phyloP scores from a whole-genome alignment of 2,797 vertebrate genomes.

The Poeciliopsis paucimaculata region DNA sequence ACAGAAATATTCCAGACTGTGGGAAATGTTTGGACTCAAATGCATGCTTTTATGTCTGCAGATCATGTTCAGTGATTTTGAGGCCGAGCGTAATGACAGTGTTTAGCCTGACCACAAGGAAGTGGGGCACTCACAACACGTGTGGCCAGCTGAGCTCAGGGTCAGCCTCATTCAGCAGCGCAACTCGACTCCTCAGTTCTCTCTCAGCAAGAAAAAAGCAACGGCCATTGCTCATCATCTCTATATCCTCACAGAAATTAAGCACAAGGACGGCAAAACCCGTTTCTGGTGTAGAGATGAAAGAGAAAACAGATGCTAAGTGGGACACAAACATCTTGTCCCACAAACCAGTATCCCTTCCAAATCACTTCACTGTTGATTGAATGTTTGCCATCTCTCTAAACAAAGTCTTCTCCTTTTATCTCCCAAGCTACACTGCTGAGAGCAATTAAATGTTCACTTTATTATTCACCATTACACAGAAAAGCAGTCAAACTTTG shows the following conservation, averaged over 20 bases:
- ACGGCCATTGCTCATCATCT: background rate
- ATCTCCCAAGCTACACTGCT: conserved; percentile 44
- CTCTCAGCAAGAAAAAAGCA: conserved; percentile 1
- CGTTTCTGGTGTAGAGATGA: conserved; percentile 35
- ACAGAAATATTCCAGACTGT: conserved; percentile 75
- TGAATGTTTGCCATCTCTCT: conserved; percentile 70
- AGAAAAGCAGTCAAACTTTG: background rate
- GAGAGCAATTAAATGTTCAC: conserved; percentile 60
- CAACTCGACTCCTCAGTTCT: conserved; percentile 47
- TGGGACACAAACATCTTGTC: conserved; percentile 52
- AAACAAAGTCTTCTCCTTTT: conserved; percentile 58
- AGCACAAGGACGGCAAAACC: conserved; percentile 28
- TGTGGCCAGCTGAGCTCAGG: conserved; percentile 80
- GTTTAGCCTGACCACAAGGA: conserved; percentile 72
- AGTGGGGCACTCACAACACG: conserved; percentile 78
- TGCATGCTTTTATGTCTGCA: conserved; percentile 80
- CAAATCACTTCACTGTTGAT: conserved; percentile 60
- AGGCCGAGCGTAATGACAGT: conserved; percentile 82
- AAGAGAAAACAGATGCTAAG: conserved; percentile 41
- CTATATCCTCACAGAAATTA: conserved; percentile 28
- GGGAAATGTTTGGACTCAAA: conserved; percentile 72
- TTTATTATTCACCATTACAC: conserved; percentile 22
- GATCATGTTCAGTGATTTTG: conserved; percentile 82
- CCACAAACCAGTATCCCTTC: conserved; percentile 36
- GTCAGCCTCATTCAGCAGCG: conserved; percentile 75